A percentile compares a stretch with the other conserved stretches of the same genome.
Evolutionary conservation across 2,797 vertebrate genomes (phyloP).

Genomic region (Scolopax bukidnonensis): DNA sequence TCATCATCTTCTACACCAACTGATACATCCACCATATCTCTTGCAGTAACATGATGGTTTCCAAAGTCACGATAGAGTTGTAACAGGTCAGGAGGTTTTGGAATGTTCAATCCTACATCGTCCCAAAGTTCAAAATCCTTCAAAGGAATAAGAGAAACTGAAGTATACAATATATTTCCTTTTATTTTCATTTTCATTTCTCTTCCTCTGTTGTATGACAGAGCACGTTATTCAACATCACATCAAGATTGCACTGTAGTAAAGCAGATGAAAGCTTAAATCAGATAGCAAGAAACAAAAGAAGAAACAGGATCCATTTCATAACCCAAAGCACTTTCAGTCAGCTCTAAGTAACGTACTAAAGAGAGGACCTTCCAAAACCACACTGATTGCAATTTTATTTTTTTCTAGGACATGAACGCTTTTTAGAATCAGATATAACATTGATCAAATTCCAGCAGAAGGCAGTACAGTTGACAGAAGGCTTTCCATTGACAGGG

Average conservation of each 20-base stretch:
- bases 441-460: neutral
- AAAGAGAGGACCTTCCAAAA: neutral
- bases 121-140: conserved; percentile 99
- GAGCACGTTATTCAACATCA: neutral
- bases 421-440: neutral
- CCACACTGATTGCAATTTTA: fast-evolving
- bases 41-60: conserved; percentile 79
- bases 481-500: neutral
- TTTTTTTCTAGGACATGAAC: neutral
- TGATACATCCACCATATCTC: conserved; percentile 86
- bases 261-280: neutral
- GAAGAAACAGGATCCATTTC: neutral
- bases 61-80: conserved; percentile 95
- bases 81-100: conserved; percentile 94
- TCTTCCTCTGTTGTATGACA: neutral
- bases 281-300: neutral
- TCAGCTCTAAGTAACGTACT: neutral
- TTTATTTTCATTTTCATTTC: neutral
- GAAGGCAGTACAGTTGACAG: neutral
- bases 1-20: conserved; percentile 87
- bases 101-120: conserved; percentile 97
- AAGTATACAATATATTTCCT: neutral
- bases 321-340: neutral
- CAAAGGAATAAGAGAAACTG: conserved; percentile 36
- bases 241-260: neutral